Conservation (phyloP, 2,888 invertebrate species). For the Spisula solida region DNA sequence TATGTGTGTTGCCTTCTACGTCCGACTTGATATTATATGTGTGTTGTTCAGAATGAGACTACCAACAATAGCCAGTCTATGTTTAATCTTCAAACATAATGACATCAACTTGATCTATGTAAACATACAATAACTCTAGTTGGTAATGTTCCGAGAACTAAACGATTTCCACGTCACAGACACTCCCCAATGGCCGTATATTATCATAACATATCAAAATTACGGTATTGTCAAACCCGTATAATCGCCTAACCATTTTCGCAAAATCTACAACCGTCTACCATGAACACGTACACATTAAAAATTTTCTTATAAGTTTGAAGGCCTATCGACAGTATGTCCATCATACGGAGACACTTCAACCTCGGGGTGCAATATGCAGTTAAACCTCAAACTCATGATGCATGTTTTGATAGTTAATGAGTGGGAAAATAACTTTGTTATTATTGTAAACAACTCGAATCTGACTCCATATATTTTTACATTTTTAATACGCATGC, state of each 20-base stretch:
- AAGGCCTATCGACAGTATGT: neutral
- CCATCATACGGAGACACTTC: neutral
- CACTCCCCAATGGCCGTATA: neutral
- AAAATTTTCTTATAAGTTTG: neutral
- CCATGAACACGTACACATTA: too few species aligned
- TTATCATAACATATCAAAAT: neutral
- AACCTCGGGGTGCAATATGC: too few species aligned
- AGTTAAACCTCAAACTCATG: too few species aligned
- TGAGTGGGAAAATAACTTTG: too few species aligned
- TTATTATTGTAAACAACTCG: too few species aligned
- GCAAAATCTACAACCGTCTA: too few species aligned
- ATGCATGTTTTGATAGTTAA: too few species aligned
- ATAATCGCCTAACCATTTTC: too few species aligned
- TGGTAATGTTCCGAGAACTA: conserved; percentile 1
- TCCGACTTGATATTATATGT: too few species aligned
- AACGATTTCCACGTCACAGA: neutral
- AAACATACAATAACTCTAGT: neutral
- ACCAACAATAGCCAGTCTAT: neutral
- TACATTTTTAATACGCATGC: too few species aligned
- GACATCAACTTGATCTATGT: neutral
- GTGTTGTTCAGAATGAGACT: neutral
- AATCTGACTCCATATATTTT: too few species aligned
- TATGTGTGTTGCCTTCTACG: too few species aligned
- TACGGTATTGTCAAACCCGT: neutral
- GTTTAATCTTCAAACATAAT: neutral